Base-by-base conservation (phyloP, 2,888 invertebrate genomes). In the Gymnoscelis rufifasciata region DNA sequence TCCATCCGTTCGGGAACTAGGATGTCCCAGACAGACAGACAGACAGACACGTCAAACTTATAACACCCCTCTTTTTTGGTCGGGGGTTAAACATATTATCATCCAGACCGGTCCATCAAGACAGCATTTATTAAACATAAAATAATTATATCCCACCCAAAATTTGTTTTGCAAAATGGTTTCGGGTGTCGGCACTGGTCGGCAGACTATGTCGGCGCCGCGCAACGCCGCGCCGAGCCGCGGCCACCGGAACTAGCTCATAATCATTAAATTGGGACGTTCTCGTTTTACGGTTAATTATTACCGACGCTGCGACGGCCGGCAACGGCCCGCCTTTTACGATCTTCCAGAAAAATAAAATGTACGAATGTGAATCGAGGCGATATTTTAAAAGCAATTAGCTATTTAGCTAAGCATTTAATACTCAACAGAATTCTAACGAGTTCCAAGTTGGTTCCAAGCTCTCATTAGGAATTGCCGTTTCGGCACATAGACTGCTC, bases 211-310 rank as follows among this genome's bases (percentile, higher is more conserved):
- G n/a, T n/a, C n/a, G 14, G 7, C 14, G 13, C 7, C 26, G 31
- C 31, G 31, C 13, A n/a, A n/a, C 31, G 14, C 14, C n/a, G 8
- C 14, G 8, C 33, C 8, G 38, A 40, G 40, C 63, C 58, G 56
- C 71, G 74, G 66, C 72, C 71, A 68, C 77, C 79, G 82, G 82
- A 83, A 83, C 74, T 77, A 67, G 68, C 71, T 80, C 72, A 78
- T 82, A 81, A 79, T 70, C 71, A 78, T 78, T 74, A 80, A 82
- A 79, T 81, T 80, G 78, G 78, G 77, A 65, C 70, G 68, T 64
- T 64, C 64, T 63, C 72, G 69, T 74, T 77, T 71, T 70, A 74
- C 70, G 72, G 74, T 78, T 80, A 76, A 80, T 83, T 82, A 77
- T 71, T 70, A 61, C 66, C 60, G 60, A 66, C n/a, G n/a, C n/a